Base-by-base conservation (phyloP, 1,140 invertebrate species). In the Hermetia illucens region DNA sequence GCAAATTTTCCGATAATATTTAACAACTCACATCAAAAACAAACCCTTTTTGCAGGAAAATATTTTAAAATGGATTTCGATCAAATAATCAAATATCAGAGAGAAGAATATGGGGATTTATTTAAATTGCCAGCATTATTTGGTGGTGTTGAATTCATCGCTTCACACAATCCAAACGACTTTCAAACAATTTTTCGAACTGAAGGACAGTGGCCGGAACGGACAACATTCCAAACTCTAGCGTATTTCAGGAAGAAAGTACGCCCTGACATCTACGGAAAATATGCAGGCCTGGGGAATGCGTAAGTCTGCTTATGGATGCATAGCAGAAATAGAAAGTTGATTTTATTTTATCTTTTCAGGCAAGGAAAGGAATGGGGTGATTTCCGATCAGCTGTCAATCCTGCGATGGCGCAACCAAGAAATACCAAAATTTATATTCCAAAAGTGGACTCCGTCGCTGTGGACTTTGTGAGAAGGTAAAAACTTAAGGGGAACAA, bases 121-220 rank as follows among this genome's bases (percentile, higher is more conserved):
- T 42, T 39, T 10, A 43, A 37, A n/a, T 5, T 52, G 13, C 24
- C 42, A 1, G 36, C 32, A 1, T 13, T 57, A 0, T 1, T 49
- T 34, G 48, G 52, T 1, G 34, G 34, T 3, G 19, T 20, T 0
- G 50, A 44, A 16, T 20, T 44, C 30, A 29, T 50, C 5, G 42
- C 47, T 20, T 47, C 43, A 1, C 40, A 42, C 33, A 46, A 53
- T 44, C 50, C 53, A 0, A 38, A 41, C 2, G 49, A 57, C 9
- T 52, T 55, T 5, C 52, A 55, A 24, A 41, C 18, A 6, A 39
- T 54, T 0, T 42, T 44, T 5, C 52, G 52, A 0, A 36, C 19
- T 10, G 52, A 55, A 21, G 55, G 56, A 0, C 19, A 42, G 1
- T 60, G 55, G 55, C 56, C 57, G 2, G 32, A 34, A 10, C 42